These are phyloP conservation scores for Maniola hyperantus DNA, from an alignment of 2,888 invertebrate species.

Conservation along the genomic window DNA sequence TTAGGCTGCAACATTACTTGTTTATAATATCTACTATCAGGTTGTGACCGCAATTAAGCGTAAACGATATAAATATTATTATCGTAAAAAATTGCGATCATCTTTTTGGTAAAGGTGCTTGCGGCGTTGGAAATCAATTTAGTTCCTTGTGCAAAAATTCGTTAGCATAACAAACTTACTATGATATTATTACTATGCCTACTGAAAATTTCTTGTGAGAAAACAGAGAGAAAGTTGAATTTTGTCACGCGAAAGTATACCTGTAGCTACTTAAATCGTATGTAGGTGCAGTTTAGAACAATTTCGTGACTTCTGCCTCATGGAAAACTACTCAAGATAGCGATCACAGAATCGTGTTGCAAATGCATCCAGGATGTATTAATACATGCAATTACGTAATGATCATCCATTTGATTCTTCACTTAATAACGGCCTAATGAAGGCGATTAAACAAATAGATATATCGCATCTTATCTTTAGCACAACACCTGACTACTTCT, in stretches of 20 bases:
- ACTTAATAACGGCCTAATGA: constrained; percentile 36
- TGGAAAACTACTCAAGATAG: constrained; percentile 33
- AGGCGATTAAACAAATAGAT: constrained; percentile 29
- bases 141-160: too few species aligned
- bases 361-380: constrained; percentile 42
- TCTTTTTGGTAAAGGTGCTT: too few species aligned
- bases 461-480: neutral
- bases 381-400: constrained; percentile 39
- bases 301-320: constrained; percentile 30
- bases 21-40: too few species aligned
- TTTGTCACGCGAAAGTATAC: neutral
- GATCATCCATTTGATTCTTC: constrained; percentile 33
- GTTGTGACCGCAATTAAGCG: too few species aligned
- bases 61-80: too few species aligned
- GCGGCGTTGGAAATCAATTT: too few species aligned
- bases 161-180: neutral
- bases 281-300: constrained; percentile 4
- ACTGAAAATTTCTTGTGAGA: constrained; percentile 3
- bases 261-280: neutral
- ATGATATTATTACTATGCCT: neutral
- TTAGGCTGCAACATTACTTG: too few species aligned
- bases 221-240: neutral
- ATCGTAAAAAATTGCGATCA: too few species aligned
- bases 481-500: too few species aligned
- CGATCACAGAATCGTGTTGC: constrained; percentile 39